Percentiles rank a stretch among this genome's conserved stretches.
Evolutionary conservation across 2,113 vertebrate species (phyloP).

Genomic region (Sylvia atricapilla): DNA sequence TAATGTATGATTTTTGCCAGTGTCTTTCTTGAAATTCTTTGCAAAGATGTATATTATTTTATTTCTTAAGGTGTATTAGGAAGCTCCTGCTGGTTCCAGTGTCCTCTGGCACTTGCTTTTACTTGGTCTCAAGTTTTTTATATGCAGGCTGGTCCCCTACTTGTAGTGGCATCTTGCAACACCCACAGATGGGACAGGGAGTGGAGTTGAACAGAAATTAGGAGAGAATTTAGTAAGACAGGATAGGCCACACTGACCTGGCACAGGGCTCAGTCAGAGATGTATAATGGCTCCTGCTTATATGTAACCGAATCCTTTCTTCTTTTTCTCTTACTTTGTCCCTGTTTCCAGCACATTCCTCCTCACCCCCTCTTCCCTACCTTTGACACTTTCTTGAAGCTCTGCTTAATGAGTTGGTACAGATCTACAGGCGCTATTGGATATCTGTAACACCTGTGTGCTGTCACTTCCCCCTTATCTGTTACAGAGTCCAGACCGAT

Average conservation of each 20-base stretch:
- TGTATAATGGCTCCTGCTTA: neutral
- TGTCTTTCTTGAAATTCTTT: neutral
- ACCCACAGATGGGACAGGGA: neutral
- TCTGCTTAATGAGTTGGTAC: neutral
- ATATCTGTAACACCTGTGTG: rapidly evolving
- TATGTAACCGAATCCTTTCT: neutral
- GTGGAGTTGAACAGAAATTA: neutral
- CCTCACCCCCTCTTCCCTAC: neutral
- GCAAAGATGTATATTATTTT: no score
- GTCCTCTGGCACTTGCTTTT: neutral
- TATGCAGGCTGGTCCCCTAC: neutral
- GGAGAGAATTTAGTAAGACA: neutral
- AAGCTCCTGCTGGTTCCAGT: neutral
- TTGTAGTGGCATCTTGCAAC: neutral
- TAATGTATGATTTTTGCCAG: neutral
- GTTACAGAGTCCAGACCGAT: neutral
- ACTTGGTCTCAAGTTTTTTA: neutral
- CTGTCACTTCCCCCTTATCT: neutral
- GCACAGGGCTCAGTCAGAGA: neutral
- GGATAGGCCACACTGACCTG: neutral
- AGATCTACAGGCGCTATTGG: neutral
- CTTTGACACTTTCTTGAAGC: neutral
- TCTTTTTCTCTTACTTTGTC: neutral
- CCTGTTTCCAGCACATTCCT: neutral
- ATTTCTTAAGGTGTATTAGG: neutral